Evolutionary conservation across 2,113 vertebrate genomes (phyloP).

Genomic region (Oceanites oceanicus): DNA sequence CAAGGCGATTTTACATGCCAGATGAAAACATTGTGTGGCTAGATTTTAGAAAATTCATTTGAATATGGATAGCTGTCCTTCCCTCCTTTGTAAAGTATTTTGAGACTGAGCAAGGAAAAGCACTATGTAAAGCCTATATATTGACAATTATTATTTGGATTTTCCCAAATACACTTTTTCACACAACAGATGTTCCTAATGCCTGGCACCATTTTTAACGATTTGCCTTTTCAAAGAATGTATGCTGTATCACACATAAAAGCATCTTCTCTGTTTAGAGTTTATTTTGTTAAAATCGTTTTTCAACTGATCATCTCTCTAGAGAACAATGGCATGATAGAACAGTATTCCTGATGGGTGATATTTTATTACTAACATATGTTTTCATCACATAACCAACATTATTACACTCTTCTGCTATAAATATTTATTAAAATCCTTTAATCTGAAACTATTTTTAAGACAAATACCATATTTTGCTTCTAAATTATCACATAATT

Average conservation of each 20-base stretch:
- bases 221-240: background rate
- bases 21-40: background rate
- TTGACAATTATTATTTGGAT: background rate
- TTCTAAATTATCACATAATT: background rate
- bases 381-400: background rate
- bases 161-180: background rate
- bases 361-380: background rate
- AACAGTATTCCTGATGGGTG: background rate
- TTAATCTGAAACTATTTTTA: background rate
- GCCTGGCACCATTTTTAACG: background rate
- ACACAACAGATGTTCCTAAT: background rate
- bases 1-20: background rate
- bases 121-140: background rate
- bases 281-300: background rate
- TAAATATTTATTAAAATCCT: background rate
- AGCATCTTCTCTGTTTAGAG: background rate
- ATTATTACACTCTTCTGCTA: background rate
- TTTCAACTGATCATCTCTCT: background rate
- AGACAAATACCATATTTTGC: background rate
- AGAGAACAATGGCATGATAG: background rate
- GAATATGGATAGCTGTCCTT: background rate
- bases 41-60: background rate
- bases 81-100: background rate
- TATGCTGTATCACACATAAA: background rate
- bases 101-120: background rate